Evolutionary conservation across 2,113 vertebrate species (phyloP).

Genomic region (Pachyramphus minor): DNA sequence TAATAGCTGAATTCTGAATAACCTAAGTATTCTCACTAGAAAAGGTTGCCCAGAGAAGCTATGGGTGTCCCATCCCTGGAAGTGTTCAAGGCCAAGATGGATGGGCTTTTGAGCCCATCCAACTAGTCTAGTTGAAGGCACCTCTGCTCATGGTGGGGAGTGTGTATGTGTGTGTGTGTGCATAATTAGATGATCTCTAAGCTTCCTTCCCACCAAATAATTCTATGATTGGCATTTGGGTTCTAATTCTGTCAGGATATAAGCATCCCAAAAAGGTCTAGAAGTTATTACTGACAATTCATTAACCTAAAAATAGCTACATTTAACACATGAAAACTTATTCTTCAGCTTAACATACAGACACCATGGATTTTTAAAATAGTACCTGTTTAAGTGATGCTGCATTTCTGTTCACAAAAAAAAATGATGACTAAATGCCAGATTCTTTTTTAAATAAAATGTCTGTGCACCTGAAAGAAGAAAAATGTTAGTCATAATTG

Average conservation of each 20-base stretch:
- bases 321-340: not conserved
- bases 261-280: not conserved
- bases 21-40: fast-evolving
- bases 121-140: no score
- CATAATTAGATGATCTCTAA: not conserved
- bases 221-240: not conserved
- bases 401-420: not conserved
- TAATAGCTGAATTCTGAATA: not conserved
- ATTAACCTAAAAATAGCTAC: not conserved
- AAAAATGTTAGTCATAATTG: not conserved
- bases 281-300: not conserved
- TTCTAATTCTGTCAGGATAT: not conserved
- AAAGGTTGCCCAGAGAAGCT: not conserved
- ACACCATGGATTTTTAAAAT: not conserved
- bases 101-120: not conserved
- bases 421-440: not conserved
- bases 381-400: not conserved
- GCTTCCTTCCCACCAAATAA: not conserved
- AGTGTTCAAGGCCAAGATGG: not conserved
- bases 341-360: not conserved
- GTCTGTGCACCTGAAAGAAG: not conserved
- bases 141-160: no score
- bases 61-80: not conserved
- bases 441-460: not conserved
- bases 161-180: not conserved